These are phyloP conservation scores for Odobenus rosmarus DNA, from an alignment of 2,113 vertebrate genomes.

Conservation along the genomic window DNA sequence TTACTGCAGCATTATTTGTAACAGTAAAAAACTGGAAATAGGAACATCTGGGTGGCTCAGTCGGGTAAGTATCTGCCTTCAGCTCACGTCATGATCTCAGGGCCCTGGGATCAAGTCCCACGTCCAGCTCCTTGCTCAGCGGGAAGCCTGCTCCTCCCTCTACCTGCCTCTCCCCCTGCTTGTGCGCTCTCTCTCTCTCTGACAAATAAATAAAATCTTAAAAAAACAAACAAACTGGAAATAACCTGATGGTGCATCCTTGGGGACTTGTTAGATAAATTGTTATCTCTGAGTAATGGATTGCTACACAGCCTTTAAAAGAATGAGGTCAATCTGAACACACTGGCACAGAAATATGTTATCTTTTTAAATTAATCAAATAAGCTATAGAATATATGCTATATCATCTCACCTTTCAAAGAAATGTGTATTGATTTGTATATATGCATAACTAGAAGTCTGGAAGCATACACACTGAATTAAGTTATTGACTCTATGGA, in stretches of 20 bases:
- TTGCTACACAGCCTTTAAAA: not conserved
- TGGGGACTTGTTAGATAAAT: not conserved
- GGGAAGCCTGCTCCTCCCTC: no score
- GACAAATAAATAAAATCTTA: no score
- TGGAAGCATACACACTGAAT: not conserved
- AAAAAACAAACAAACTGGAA: no score
- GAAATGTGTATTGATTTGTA: not conserved
- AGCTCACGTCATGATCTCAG: no score
- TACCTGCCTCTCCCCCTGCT: no score
- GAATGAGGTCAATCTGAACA: not conserved
- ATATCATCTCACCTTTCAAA: not conserved
- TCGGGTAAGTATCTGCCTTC: no score
- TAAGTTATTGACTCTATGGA: not conserved
- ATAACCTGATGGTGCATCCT: not conserved
- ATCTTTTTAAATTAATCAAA: not conserved
- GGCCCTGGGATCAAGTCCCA: no score
- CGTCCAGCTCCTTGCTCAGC: no score
- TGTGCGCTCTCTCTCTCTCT: no score
- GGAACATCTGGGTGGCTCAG: not conserved
- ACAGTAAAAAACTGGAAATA: not conserved
- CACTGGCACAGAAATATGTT: not conserved
- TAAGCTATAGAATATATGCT: not conserved
- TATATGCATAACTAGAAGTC: not conserved
- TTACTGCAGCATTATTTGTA: not conserved
- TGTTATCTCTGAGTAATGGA: not conserved